Evolutionary conservation across 2,113 vertebrate genomes (phyloP), one percentile per base, ranked within the genome.

Genomic region (Poecilia latipinna): DNA sequence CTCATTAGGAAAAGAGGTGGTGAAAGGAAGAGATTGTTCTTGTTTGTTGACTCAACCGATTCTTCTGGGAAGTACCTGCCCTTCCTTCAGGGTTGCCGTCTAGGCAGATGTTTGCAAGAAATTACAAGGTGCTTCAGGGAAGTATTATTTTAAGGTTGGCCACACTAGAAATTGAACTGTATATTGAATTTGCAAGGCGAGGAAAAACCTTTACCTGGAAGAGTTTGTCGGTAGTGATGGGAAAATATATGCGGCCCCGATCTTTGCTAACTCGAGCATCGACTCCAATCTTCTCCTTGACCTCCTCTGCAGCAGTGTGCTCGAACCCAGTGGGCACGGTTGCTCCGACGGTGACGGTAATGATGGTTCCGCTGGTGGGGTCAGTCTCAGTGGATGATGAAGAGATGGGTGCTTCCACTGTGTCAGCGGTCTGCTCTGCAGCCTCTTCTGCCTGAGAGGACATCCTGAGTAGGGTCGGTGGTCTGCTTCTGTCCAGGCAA

Each of bases 241-340:
- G 92, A 87, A 99, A 99, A 91, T 98, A 99, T 72, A 99, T 97
- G 64, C 97, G 96, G 31, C 98, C 98, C 3, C 97, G 94, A 79
- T 97, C 97, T 91, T 93, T 97, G 93, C 97, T 97, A 80, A 99
- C 95, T 76, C 86, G 94, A 74, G 94, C 93, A 26, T 86, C 90
- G 1, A 94, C 95, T 13, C 95, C 95, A 29, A 99, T 94, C 79
- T 98, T 99, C 90, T 99, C 97, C 74, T 93, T 91, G 75, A 99
- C 95, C 93, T 98, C 98, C 54, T 95, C 97, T 17, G 96, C 96
- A 42, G 97, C 97, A 42, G 96, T 97, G 76, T 91, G 90, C 85
- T 99, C 98, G 82, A 99, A 99, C 0, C 98, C 98, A 4, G 98
- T 99, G 24, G 98, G 98, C 31, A 99, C 97, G 0, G 97, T 99